Percentiles rank a stretch among this genome's conserved stretches.
Evolutionary conservation across 2,113 vertebrate species (phyloP).

Genomic region (Hymenochirus boettgeri): DNA sequence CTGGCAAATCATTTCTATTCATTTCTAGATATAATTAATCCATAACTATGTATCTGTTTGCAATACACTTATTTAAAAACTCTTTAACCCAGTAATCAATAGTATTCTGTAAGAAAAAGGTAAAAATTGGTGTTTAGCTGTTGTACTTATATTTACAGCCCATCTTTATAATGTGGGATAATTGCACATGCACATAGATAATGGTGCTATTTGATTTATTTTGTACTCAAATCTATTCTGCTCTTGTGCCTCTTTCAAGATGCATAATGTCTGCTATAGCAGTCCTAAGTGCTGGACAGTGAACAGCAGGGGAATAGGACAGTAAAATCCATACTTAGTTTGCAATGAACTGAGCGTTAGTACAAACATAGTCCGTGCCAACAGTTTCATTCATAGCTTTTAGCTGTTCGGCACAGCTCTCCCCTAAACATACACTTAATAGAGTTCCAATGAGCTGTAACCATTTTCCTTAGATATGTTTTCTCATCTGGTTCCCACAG

Average conservation of each 20-base stretch:
- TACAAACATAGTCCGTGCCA: constrained; percentile 32
- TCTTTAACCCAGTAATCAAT: not conserved
- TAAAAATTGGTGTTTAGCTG: not conserved
- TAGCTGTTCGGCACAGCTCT: constrained; percentile 28
- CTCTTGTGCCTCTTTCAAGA: constrained; percentile 31
- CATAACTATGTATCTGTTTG: no score
- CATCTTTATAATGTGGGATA: constrained; percentile 1
- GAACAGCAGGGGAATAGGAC: constrained; percentile 6
- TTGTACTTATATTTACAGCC: constrained; percentile 6
- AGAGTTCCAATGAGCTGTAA: constrained; percentile 42
- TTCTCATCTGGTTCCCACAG: constrained; percentile 40
- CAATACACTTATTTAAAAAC: no score
- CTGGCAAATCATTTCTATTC: no score
- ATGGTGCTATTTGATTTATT: constrained; percentile 38
- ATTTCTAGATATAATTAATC: no score
- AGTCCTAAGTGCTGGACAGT: constrained; percentile 17
- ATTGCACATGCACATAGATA: constrained; percentile 37
- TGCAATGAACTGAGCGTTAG: constrained; percentile 17
- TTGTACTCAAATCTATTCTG: constrained; percentile 33
- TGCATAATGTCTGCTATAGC: constrained; percentile 34
- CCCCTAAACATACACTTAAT: constrained; percentile 35
- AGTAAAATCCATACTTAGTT: constrained; percentile 28
- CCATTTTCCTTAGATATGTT: constrained; percentile 40
- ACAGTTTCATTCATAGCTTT: constrained; percentile 42
- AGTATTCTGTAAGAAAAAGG: not conserved